Evolutionary conservation across 2,888 invertebrate species (phyloP), one percentile per base, ranked within the genome.

Genomic region (Cheilosia vulpina): DNA sequence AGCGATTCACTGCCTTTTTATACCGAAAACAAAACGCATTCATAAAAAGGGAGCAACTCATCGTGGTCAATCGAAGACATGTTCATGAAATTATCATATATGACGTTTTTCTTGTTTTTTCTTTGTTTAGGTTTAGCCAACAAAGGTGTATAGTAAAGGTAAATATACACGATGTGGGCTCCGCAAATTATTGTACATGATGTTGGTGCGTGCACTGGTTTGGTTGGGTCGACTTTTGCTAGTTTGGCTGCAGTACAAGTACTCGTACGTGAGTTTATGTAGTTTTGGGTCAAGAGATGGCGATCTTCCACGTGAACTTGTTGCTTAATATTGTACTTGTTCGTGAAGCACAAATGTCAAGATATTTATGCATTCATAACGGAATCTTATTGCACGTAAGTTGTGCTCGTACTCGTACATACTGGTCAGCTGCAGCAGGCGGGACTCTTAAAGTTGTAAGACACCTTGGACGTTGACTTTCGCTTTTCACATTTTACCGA

Each of bases 1-100:
- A 60, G 60, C 43, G 3, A 34, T 47, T 4, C 53, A 15, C 80
- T 80, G 80, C 58, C 84, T 69, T 80, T 84, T 71, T 84, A 84
- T 84, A 84, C 75, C 60, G 31, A 84, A 62, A 31, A 34, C 19
- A 47, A 71, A 79, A 50, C 53, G 71, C 78, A 73, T 78, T 62
- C 45, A 34, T 24, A 19, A 27, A 55, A 31, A 43, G 50, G 60
- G 52, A 72, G 41, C 19, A 45, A 19, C 62, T n/a, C 73, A 63
- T 62, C 45, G 45, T 72, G 62, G 82, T 53, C 73, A 66, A 58
- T 62, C 57, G 71, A 84, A 84, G 83, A 78, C 38, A 68, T 38
- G 38, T 55, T 62, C 63, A 52, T 52, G 60, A 24, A 55, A 45
- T 11, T 53, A 45, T 15, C 69, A 38, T 38, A 38, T 38, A 58